Conservation (phyloP, 2,113 vertebrate species). For the Podocnemis expansa region DNA sequence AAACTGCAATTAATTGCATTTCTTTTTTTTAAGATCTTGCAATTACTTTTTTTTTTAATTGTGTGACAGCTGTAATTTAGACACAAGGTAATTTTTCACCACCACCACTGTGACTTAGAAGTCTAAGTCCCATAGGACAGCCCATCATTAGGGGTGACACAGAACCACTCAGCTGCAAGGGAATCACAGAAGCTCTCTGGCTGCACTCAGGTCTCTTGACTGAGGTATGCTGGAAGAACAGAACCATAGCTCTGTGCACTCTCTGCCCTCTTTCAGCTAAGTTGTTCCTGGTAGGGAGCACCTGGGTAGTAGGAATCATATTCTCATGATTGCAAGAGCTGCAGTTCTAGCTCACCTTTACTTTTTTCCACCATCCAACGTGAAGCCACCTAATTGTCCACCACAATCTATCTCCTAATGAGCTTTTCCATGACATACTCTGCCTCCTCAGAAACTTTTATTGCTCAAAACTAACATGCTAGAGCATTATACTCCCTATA, state of each 20-base stretch:
- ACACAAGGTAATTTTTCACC: background rate
- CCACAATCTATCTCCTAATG: background rate
- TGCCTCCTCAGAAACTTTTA: background rate
- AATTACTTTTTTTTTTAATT: too few species aligned
- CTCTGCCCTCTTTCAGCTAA: background rate
- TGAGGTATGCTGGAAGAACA: accelerated
- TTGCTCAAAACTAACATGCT: background rate
- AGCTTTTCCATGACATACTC: background rate
- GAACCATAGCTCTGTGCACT: background rate
- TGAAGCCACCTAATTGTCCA: too few species aligned
- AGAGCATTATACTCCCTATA: background rate
- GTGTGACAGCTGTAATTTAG: background rate
- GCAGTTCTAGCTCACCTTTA: background rate
- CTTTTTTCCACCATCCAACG: background rate
- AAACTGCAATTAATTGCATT: too few species aligned
- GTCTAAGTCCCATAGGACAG: too few species aligned
- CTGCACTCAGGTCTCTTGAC: background rate
- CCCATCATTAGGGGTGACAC: too few species aligned
- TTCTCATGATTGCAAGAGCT: accelerated
- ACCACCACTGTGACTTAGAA: too few species aligned
- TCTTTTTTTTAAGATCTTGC: too few species aligned
- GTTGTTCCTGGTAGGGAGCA: background rate
- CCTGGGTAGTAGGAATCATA: too few species aligned
- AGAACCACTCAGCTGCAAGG: too few species aligned
- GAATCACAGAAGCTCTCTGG: background rate